Base-by-base conservation (phyloP, 2,888 invertebrate genomes). In the Rhopalosiphum nymphaeae region DNA sequence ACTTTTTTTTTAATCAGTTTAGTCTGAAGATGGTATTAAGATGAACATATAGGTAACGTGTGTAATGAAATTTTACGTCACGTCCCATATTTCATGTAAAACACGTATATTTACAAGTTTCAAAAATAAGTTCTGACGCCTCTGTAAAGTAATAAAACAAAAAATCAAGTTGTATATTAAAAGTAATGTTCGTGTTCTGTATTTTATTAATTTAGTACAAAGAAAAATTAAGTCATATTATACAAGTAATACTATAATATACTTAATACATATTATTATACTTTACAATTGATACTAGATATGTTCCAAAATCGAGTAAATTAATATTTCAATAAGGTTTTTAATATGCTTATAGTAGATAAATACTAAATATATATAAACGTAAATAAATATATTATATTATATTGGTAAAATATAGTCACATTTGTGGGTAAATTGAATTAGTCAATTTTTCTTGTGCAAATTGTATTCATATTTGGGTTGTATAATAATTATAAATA, bases 61-160 rank as follows among this genome's bases (percentile, higher is more conserved):
- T 61, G 57, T 86, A 61, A 86, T 46, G 85, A 57, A 91, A 91
- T 86, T 57, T 57, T 46, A 86, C 57, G 53, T 91, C 91, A 86
- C 86, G 86, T 91, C 26, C 91, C 57, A 57, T 86, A 91, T 91
- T 91, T 91, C 57, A 91, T 91, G 91, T 86, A 91, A 86, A 91
- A 91, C 86, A 91, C 91, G 86, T 91, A 91, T 86, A 91, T 57
- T 86, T 46, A 86, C 86, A 86, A 91, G 86, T 91, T 91, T 91
- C 57, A 29, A 16, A 91, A 91, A 57, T 57, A 57, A 91, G 57
- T 86, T 86, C n/a, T 26, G 26, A n/a, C 42, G 57, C n/a, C 25
- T 61, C 57, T 86, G 57, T n/a, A 84, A 91, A 57, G 56, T 91
- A 57, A 46, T 86, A 26, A 49, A 78, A 46, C 36, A 49, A 67